Evolutionary conservation across 2,888 invertebrate species (phyloP).

Genomic region (Macropis europaea): DNA sequence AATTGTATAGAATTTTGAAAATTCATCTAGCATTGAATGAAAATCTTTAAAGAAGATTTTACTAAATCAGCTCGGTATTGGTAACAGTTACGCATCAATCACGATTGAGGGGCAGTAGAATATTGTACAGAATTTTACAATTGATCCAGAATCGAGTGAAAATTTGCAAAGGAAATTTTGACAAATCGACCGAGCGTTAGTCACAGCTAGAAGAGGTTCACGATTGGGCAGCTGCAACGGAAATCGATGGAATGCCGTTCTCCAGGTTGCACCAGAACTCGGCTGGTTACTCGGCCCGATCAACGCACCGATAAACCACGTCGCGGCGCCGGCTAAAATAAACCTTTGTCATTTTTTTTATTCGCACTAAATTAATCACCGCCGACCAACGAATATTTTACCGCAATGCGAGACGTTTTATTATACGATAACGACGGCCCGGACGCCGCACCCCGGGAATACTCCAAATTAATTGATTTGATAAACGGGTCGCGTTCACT

Average conservation of each 20-base stretch:
- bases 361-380: slow-evolving; percentile 58
- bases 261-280: slow-evolving; percentile 62
- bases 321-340: slow-evolving; percentile 49
- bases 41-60: no score
- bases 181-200: slow-evolving; percentile 39
- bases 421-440: slow-evolving; percentile 36
- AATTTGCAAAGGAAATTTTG: slow-evolving; percentile 2
- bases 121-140: no score
- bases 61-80: no score
- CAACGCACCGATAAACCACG: slow-evolving; percentile 66
- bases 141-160: no score
- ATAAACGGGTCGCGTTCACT: slow-evolving; percentile 33
- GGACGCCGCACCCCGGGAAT: slow-evolving; percentile 11
- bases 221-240: slow-evolving; percentile 63
- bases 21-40: no score
- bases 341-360: slow-evolving; percentile 41
- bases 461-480: slow-evolving; percentile 49
- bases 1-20: no score
- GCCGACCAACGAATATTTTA: slow-evolving; percentile 37
- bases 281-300: slow-evolving; percentile 66
- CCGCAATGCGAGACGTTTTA: slow-evolving; percentile 41
- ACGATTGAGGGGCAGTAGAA: no score
- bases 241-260: slow-evolving; percentile 72
- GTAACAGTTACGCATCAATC: no score
- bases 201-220: slow-evolving; percentile 47